These are phyloP conservation scores for Timema podura DNA, from an alignment of 2,888 invertebrate genomes.

Conservation along the genomic window DNA sequence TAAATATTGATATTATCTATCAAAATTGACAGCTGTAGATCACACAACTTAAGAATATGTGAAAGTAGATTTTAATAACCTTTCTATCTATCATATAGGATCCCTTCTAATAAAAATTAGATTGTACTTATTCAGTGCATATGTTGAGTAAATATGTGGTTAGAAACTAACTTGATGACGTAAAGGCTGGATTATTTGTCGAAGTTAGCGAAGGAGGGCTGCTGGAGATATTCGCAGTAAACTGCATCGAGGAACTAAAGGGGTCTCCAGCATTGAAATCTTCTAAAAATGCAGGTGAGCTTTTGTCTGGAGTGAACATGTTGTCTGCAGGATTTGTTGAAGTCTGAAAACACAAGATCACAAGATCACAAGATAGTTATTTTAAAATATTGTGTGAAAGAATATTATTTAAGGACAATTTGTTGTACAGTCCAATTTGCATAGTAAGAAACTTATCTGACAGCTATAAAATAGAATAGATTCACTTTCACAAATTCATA, in stretches of 20 bases:
- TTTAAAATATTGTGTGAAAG: too few relatives aligned
- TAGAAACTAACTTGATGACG: conserved; percentile 44
- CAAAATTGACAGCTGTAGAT: too few relatives aligned
- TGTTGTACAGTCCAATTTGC: too few relatives aligned
- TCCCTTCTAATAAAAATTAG: background rate
- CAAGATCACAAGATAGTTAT: background rate
- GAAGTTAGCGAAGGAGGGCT: conserved; percentile 61
- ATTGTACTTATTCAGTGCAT: too few relatives aligned
- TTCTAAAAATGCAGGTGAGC: conserved; percentile 39
- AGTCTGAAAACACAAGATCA: conserved; percentile 7
- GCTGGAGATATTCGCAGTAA: conserved; percentile 38
- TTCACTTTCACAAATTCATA: too few relatives aligned
- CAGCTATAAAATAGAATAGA: too few relatives aligned
- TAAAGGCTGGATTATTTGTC: conserved; percentile 68
- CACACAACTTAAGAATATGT: background rate
- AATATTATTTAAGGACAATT: too few relatives aligned
- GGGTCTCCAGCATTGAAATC: conserved; percentile 44
- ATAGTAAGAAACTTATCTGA: too few relatives aligned
- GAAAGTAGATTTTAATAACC: background rate
- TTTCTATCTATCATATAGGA: conserved; percentile 7
- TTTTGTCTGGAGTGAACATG: conserved; percentile 39
- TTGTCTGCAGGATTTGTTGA: conserved; percentile 31
- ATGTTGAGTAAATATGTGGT: too few relatives aligned
- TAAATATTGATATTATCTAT: too few relatives aligned
- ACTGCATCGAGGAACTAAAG: conserved; percentile 33